Percentiles rank a stretch among this genome's conserved stretches.
These are phyloP conservation scores for Bradypodion pumilum DNA, from an alignment of 2,797 vertebrate genomes.

Conservation along the genomic window DNA sequence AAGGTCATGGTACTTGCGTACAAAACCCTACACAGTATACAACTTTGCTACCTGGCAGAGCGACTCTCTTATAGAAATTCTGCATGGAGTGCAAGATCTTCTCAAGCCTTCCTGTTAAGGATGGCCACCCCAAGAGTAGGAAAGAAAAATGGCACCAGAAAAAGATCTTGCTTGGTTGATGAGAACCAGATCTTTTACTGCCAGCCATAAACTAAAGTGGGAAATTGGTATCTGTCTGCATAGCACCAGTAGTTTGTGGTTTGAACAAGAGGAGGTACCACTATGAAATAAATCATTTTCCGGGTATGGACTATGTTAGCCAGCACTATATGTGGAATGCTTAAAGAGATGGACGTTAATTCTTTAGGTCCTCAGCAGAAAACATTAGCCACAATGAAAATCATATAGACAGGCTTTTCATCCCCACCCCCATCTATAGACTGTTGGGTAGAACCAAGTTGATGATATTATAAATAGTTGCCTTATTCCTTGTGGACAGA, in stretches of 20 bases:
- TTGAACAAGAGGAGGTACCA: background rate
- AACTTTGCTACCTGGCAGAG: too few species aligned
- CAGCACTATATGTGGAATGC: background rate
- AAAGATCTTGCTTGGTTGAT: too few species aligned
- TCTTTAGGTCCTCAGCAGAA: background rate
- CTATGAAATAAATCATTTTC: background rate
- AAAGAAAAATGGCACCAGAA: too few species aligned
- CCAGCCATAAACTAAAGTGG: background rate
- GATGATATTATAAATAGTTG: background rate
- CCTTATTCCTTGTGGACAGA: background rate
- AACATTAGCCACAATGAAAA: background rate
- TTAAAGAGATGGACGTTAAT: background rate
- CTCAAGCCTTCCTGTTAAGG: too few species aligned
- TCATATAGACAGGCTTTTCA: background rate
- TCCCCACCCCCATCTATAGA: background rate
- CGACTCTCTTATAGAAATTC: too few species aligned
- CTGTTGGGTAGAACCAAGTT: background rate
- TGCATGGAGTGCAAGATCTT: too few species aligned
- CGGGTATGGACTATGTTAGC: too few species aligned
- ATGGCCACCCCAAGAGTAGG: too few species aligned
- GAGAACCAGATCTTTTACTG: background rate
- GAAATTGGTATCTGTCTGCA: background rate
- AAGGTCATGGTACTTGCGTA: too few species aligned
- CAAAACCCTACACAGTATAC: too few species aligned
- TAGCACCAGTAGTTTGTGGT: background rate